These are phyloP conservation scores for Musca domestica DNA, from an alignment of 1,140 invertebrate species.

Conservation along the genomic window DNA sequence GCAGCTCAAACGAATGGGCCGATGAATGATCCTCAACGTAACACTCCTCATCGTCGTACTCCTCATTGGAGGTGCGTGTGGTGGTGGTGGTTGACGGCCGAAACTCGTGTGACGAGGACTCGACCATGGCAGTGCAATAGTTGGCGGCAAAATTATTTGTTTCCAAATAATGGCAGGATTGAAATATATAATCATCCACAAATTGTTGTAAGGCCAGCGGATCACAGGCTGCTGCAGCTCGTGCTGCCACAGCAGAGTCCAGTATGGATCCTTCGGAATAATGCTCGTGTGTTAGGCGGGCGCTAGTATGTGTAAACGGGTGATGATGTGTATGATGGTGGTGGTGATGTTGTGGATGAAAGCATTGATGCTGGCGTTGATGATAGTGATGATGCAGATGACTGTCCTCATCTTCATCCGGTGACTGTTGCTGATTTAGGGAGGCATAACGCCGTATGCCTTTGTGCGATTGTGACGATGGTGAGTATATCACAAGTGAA, in stretches of 20 bases:
- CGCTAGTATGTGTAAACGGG: not conserved
- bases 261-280: slow-evolving; percentile 18
- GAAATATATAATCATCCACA: slow-evolving; percentile 49
- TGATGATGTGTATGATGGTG: slow-evolving; percentile 2
- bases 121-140: slow-evolving; percentile 54
- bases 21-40: slow-evolving; percentile 38
- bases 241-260: slow-evolving; percentile 6
- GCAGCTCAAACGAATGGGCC: slow-evolving; percentile 47
- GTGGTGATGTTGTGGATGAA: slow-evolving; percentile 6
- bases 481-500: slow-evolving; percentile 33
- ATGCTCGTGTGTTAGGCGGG: slow-evolving; percentile 16
- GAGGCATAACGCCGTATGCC: slow-evolving; percentile 31
- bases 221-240: slow-evolving; percentile 10
- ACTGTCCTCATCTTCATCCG: not conserved
- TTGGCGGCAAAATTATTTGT: slow-evolving; percentile 52
- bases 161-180: slow-evolving; percentile 52
- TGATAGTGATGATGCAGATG: not conserved
- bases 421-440: slow-evolving; percentile 22
- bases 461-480: slow-evolving; percentile 47
- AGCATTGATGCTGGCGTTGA: not conserved
- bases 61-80: slow-evolving; percentile 26
- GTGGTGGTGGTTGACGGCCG: slow-evolving; percentile 46
- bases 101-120: slow-evolving; percentile 50
- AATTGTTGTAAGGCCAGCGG: slow-evolving; percentile 42
- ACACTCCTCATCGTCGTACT: slow-evolving; percentile 27